Conservation (phyloP, 1,140 invertebrate species). For the Drosophila baimaii region DNA sequence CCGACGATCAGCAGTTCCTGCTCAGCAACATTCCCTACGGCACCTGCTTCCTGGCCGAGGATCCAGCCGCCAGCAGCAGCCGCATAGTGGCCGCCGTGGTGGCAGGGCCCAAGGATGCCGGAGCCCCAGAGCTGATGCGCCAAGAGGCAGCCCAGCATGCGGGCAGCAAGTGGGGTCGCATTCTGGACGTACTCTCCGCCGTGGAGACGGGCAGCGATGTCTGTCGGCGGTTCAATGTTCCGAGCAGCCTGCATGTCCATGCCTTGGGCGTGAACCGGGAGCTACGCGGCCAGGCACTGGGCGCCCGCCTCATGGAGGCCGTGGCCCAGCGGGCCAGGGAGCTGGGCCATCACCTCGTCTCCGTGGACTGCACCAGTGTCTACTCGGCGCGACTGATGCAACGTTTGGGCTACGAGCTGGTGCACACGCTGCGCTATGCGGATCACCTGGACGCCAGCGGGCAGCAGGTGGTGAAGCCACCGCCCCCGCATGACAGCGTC, state of each 20-base stretch:
- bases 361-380: constrained; percentile 65
- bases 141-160: constrained; percentile 12
- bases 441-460: constrained; percentile 55
- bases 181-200: constrained; percentile 44
- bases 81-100: constrained; percentile 58
- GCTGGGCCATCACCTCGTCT: constrained; percentile 51
- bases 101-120: constrained; percentile 53
- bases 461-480: constrained; percentile 51
- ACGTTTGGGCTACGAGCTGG: constrained; percentile 51
- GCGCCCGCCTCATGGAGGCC: constrained; percentile 43
- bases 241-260: constrained; percentile 52
- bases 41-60: constrained; percentile 49
- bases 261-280: constrained; percentile 54
- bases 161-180: constrained; percentile 65
- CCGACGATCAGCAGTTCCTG: constrained; percentile 49
- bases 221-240: constrained; percentile 38
- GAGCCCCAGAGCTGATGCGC: constrained; percentile 10
- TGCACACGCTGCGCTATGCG: constrained; percentile 44
- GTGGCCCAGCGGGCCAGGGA: constrained; percentile 23
- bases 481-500: constrained; percentile 59
- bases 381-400: constrained; percentile 58
- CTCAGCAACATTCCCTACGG: constrained; percentile 56
- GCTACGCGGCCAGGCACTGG: constrained; percentile 51
- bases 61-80: background rate
- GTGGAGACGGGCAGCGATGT: constrained; percentile 51